These are phyloP conservation scores for Euzophera pinguis DNA, from an alignment of 2,888 invertebrate species.

Conservation along the genomic window DNA sequence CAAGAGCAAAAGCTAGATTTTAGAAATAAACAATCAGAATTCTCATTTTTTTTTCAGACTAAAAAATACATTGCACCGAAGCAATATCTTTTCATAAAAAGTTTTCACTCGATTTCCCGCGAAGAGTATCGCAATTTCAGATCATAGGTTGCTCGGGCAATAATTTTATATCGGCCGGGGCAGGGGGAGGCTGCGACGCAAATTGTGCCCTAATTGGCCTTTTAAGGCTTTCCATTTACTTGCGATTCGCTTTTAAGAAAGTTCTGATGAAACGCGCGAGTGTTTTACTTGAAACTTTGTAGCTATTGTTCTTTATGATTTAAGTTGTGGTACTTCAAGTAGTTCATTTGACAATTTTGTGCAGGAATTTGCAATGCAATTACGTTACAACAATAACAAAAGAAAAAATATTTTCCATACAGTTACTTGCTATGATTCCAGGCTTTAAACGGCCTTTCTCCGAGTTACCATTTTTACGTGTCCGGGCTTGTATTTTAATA, in stretches of 20 bases:
- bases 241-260: slow-evolving; percentile 54
- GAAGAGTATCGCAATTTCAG: slow-evolving; percentile 41
- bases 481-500: too few species aligned
- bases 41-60: not conserved
- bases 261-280: slow-evolving; percentile 32
- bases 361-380: not conserved
- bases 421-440: too few species aligned
- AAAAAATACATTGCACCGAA: slow-evolving; percentile 23
- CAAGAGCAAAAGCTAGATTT: too few species aligned
- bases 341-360: not conserved
- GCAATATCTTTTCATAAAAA: slow-evolving; percentile 32
- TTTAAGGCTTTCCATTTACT: slow-evolving; percentile 62
- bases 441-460: too few species aligned
- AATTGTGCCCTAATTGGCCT: slow-evolving; percentile 75
- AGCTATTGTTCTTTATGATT: not conserved
- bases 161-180: slow-evolving; percentile 58
- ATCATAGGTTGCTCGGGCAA: slow-evolving; percentile 45
- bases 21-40: too few species aligned
- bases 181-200: slow-evolving; percentile 43
- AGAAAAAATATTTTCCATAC: too few species aligned
- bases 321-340: not conserved
- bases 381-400: too few species aligned
- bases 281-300: slow-evolving; percentile 12
- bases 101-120: slow-evolving; percentile 38
- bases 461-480: too few species aligned